Percentiles rank a stretch among this genome's conserved stretches.
Evolutionary conservation across 2,797 vertebrate genomes (phyloP).

Genomic region (Chrysocyon brachyurus): DNA sequence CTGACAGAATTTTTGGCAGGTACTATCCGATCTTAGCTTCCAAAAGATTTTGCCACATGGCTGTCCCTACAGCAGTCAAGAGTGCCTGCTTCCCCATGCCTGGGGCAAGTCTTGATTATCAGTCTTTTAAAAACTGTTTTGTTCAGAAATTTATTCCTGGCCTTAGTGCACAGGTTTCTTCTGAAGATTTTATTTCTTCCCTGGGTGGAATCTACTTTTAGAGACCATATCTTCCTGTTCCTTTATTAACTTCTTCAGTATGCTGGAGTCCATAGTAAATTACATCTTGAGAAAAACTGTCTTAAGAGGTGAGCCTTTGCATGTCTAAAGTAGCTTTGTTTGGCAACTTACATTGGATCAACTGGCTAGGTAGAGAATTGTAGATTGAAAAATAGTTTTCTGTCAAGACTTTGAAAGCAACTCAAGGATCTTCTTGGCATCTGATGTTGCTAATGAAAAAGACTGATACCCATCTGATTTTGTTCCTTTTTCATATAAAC

Average conservation of each 20-base stretch:
- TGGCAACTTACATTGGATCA: background rate
- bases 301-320: background rate
- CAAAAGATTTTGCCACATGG: background rate
- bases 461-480: background rate
- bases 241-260: background rate
- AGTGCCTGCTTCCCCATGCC: background rate
- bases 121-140: background rate
- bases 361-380: background rate
- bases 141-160: background rate
- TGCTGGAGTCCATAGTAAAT: background rate
- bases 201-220: background rate
- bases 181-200: background rate
- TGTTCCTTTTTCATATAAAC: background rate
- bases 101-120: background rate
- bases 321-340: background rate
- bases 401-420: constrained; percentile 8
- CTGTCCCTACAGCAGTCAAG: background rate
- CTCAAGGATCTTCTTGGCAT: background rate
- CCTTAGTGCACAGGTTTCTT: background rate
- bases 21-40: background rate
- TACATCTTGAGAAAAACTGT: background rate
- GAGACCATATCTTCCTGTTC: background rate
- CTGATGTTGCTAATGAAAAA: background rate
- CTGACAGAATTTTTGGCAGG: background rate
- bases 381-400: background rate